Evolutionary conservation across 2,888 invertebrate species (phyloP), one percentile per base, ranked within the genome.

Genomic region (Melikaiella ostensackeni): DNA sequence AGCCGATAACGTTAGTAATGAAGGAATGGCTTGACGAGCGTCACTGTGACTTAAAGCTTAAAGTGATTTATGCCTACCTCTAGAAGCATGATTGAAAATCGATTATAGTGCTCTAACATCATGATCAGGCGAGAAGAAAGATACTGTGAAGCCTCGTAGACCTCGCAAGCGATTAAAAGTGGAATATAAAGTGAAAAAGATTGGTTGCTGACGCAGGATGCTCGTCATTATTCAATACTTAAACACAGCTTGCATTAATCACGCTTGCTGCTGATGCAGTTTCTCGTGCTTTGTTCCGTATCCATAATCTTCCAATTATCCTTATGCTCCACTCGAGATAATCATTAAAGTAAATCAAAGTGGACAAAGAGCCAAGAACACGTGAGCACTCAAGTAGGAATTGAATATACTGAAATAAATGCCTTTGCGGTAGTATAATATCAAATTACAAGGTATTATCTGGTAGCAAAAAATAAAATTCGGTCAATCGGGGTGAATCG

Each of bases 241-340:
- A 19, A 30, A 30, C 19, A 24, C 61, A 27, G 19, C 61, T 61
- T 61, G 61, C 11, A 61, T 61, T 61, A 30, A 61, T 61, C 61
- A 30, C 16, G 13, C 27, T 16, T 19, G 61, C 61, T 61, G 19
- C 61, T 61, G 27, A 24, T 30, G 61, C 61, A 30, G 50, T 27
- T 30, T 61, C 16, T 59, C 11, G 27, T 30, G 30, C 19, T 19
- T 61, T 61, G 61, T 61, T 61, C 61, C 30, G 61, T 30, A 61
- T 61, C 61, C 30, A 61, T 61, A 61, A 61, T 61, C 30, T 61
- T 61, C 61, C 30, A 61, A 61, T 30, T 61, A 61, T 30, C 61
- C 30, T 19, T 61, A 61, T 30, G 16, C 30, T 61, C 16, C 30
- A 27, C 27, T 30, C 9, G 24, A 30, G 30, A 61, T 30, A 30